Conservation (phyloP, 2,888 invertebrate species). For the Campaea margaritaria region DNA sequence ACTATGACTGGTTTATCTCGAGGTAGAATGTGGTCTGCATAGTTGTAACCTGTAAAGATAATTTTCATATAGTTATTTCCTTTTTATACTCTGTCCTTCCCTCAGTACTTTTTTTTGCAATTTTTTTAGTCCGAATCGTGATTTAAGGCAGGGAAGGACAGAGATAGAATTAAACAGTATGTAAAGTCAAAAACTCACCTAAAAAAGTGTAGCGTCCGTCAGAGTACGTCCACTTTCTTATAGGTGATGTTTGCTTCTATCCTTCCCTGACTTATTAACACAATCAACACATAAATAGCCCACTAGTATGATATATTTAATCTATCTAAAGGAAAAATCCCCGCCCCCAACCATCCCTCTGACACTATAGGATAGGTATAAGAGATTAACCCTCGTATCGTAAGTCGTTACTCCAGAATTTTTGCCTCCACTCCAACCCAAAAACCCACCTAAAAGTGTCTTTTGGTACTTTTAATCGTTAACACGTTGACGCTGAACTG, state of each 20-base stretch:
- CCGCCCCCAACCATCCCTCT: no score
- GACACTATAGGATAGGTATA: no score
- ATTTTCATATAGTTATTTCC: conserved; percentile 36
- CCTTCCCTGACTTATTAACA: conserved; percentile 69
- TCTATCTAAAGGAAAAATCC: no score
- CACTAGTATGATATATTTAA: no score
- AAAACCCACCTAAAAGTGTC: no score
- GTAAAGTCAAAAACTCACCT: conserved; percentile 72
- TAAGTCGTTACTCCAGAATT: no score
- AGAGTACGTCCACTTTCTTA: conserved; percentile 74
- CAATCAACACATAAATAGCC: background rate
- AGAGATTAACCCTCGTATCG: no score
- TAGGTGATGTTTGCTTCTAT: conserved; percentile 81
- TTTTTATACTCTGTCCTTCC: conserved; percentile 77
- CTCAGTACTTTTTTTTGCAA: conserved; percentile 54
- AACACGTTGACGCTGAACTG: no score
- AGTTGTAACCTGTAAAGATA: conserved; percentile 71
- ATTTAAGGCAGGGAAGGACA: conserved; percentile 86
- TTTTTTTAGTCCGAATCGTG: background rate
- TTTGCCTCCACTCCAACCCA: no score
- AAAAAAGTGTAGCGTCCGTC: conserved; percentile 77
- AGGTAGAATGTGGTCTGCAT: conserved; percentile 55
- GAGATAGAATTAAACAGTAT: conserved; percentile 72
- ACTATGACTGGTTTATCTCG: conserved; percentile 46
- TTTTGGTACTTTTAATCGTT: no score